A percentile compares a stretch with the other conserved stretches of the same genome.
phyloP scores from a whole-genome alignment of 2,797 vertebrate genomes.

The Paramormyrops hopkinsi region DNA sequence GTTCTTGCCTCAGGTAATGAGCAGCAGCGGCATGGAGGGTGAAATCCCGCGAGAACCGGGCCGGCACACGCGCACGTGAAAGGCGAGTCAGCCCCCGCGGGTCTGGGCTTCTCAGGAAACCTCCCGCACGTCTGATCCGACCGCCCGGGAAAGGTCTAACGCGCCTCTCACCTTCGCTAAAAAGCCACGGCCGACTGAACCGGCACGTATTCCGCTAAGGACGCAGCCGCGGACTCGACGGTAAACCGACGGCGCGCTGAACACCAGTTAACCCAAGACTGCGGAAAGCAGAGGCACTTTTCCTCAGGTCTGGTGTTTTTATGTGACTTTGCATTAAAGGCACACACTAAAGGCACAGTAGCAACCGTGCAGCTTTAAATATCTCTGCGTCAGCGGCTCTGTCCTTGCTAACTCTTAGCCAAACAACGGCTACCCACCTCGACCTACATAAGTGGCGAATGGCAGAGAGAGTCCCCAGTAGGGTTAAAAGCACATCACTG shows the following conservation, averaged over 20 bases:
- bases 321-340: background rate
- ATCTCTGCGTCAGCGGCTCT: background rate
- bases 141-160: background rate
- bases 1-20: constrained; percentile 28
- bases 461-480: constrained; percentile 69
- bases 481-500: constrained; percentile 74
- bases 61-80: background rate
- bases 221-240: background rate
- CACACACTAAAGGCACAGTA: background rate
- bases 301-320: background rate
- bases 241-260: background rate
- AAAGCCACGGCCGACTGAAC: background rate
- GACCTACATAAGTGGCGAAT: constrained; percentile 71
- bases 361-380: background rate
- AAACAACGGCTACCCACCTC: constrained; percentile 63
- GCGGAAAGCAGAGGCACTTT: background rate
- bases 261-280: background rate
- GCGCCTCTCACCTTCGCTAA: background rate
- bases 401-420: constrained; percentile 26
- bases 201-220: background rate
- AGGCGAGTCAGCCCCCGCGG: background rate
- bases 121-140: background rate
- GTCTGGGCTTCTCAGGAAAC: background rate
- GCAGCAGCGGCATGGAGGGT: constrained; percentile 22
- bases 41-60: background rate